Percentiles rank a stretch among this genome's conserved stretches.
Conservation (phyloP, 2,888 invertebrate genomes). For the Drosophila prostipennis region DNA sequence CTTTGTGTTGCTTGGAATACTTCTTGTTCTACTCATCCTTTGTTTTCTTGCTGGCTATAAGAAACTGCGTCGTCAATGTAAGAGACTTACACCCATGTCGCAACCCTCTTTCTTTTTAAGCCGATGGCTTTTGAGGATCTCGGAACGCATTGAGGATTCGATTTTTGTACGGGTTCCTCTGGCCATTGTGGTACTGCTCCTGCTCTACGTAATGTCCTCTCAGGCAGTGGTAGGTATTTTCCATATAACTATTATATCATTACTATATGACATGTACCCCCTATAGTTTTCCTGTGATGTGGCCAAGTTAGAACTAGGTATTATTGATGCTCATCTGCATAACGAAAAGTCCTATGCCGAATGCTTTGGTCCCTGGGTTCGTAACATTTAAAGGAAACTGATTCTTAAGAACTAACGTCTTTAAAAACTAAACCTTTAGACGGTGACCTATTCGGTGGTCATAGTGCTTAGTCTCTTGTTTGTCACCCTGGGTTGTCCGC, state of each 20-base stretch:
- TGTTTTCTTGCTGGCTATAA: slow-evolving; percentile 34
- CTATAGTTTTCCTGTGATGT: neutral
- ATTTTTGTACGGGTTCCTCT: slow-evolving; percentile 46
- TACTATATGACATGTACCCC: no score
- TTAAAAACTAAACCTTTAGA: neutral
- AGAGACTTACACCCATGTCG: neutral
- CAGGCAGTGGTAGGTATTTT: slow-evolving; percentile 31
- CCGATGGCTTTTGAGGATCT: slow-evolving; percentile 17
- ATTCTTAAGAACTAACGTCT: no score
- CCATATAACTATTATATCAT: no score
- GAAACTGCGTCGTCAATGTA: slow-evolving; percentile 10
- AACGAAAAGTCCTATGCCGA: neutral
- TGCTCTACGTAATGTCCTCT: slow-evolving; percentile 86
- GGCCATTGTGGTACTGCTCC: slow-evolving; percentile 85
- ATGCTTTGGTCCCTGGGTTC: slow-evolving; percentile 6
- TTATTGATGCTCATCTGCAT: slow-evolving; percentile 1
- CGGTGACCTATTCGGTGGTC: slow-evolving; percentile 85
- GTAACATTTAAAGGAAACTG: neutral
- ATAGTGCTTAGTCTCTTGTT: slow-evolving; percentile 88
- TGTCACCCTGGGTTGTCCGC: slow-evolving; percentile 92
- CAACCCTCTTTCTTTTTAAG: slow-evolving; percentile 6
- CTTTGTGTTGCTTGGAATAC: slow-evolving; percentile 73
- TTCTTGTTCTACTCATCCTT: neutral
- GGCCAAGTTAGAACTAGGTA: slow-evolving; percentile 5
- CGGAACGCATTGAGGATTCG: slow-evolving; percentile 19